These are phyloP conservation scores for Rhynchonycteris naso DNA, from an alignment of 2,797 vertebrate genomes.

Conservation along the genomic window DNA sequence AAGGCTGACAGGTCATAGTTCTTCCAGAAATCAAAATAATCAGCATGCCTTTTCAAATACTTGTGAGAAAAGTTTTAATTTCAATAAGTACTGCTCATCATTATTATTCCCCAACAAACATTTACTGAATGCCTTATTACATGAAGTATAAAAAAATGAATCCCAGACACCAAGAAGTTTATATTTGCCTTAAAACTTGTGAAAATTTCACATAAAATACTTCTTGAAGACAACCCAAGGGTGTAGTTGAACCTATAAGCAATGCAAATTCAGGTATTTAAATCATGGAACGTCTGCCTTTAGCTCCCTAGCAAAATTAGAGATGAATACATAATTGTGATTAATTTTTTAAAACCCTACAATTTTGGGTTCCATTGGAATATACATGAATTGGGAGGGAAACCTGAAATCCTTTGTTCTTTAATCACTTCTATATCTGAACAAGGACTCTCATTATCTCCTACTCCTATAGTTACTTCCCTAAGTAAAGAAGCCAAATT, in stretches of 20 bases:
- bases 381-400: constrained; percentile 7
- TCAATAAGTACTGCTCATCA: constrained; percentile 23
- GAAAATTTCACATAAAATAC: constrained; percentile 51
- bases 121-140: constrained; percentile 31
- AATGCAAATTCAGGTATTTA: constrained; percentile 47
- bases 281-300: constrained; percentile 5
- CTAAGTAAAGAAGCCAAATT: constrained; percentile 32
- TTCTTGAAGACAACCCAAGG: constrained; percentile 31
- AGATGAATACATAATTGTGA: constrained; percentile 14
- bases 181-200: constrained; percentile 42
- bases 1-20: neutral
- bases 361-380: neutral
- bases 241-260: neutral
- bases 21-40: constrained; percentile 11
- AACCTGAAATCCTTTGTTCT: constrained; percentile 37
- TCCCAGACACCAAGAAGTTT: constrained; percentile 35
- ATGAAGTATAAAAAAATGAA: constrained; percentile 50
- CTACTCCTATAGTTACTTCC: neutral
- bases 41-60: neutral
- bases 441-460: constrained; percentile 2
- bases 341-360: constrained; percentile 24
- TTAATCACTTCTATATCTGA: constrained; percentile 7
- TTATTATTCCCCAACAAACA: constrained; percentile 33
- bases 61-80: constrained; percentile 3
- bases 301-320: constrained; percentile 36